A percentile compares a stretch with the other conserved stretches of the same genome.
phyloP scores from a whole-genome alignment of 2,888 invertebrate genomes.

The Panorpa germanica region DNA sequence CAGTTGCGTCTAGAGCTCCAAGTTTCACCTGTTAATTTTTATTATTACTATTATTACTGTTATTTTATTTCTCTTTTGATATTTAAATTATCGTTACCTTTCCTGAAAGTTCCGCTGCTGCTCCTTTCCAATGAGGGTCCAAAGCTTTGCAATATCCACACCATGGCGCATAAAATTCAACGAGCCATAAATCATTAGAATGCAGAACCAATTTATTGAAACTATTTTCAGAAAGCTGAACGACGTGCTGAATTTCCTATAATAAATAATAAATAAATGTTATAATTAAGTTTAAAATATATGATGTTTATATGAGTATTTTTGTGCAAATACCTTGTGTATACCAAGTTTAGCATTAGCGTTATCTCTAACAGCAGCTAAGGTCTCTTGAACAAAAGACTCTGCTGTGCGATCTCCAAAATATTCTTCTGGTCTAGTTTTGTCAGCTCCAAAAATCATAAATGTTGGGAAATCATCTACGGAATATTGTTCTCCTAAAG shows the following conservation, averaged over 20 bases:
- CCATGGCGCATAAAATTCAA: conserved; percentile 96
- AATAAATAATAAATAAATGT: conserved; percentile 4
- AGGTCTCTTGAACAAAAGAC: conserved; percentile 64
- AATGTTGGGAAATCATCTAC: conserved; percentile 90
- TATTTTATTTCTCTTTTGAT: not conserved
- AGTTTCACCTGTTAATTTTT: conserved; percentile 43
- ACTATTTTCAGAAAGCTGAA: conserved; percentile 90
- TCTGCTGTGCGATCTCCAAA: conserved; percentile 72
- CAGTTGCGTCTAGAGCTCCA: conserved; percentile 92
- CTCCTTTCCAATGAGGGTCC: conserved; percentile 91
- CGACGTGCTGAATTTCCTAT: conserved; percentile 30
- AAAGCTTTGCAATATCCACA: conserved; percentile 94
- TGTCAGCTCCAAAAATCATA: conserved; percentile 79
- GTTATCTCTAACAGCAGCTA: conserved; percentile 57
- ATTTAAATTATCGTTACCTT: conserved; percentile 35
- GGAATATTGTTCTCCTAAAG: conserved; percentile 58
- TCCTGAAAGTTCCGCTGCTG: conserved; percentile 86
- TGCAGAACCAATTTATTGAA: conserved; percentile 81
- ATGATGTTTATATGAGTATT: not conserved
- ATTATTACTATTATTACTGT: conserved; percentile 3
- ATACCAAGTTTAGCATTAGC: conserved; percentile 51
- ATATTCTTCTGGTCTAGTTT: conserved; percentile 66
- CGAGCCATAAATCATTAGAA: conserved; percentile 91
- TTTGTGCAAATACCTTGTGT: conserved; percentile 24
- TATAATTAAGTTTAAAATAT: not conserved